phyloP scores from a whole-genome alignment of 2,888 invertebrate species.

The Deilephila porcellus region DNA sequence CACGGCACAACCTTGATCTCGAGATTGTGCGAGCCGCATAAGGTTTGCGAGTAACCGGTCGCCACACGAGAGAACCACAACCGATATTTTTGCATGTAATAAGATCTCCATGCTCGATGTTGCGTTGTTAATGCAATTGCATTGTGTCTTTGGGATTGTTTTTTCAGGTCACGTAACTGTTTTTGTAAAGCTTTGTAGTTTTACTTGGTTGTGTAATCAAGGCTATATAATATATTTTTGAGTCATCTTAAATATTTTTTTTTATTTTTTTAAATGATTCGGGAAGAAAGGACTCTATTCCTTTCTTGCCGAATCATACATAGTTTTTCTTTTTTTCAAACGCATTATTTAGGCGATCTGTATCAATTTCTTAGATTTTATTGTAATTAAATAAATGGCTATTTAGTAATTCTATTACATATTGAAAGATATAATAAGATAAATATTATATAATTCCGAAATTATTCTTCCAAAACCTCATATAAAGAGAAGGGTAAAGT shows the following conservation, averaged over 20 bases:
- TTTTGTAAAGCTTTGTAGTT: neutral
- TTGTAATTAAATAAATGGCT: neutral
- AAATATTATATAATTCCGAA: neutral
- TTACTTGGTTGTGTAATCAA: no score
- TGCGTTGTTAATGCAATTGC: constrained; percentile 56
- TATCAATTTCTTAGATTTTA: neutral
- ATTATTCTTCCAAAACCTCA: neutral
- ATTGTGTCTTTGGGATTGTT: constrained; percentile 40
- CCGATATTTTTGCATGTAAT: constrained; percentile 72
- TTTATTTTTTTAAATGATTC: neutral
- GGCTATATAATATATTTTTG: neutral
- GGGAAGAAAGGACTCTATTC: no score
- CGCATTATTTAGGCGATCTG: no score
- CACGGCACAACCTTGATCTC: constrained; percentile 55
- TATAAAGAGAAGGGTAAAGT: neutral
- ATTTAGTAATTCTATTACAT: no score
- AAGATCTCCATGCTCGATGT: constrained; percentile 56
- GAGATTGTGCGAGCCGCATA: constrained; percentile 52
- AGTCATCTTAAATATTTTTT: neutral
- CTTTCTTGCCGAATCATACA: no score
- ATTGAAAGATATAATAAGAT: neutral
- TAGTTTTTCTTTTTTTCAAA: no score
- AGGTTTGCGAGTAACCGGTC: constrained; percentile 38
- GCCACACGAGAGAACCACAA: constrained; percentile 53
- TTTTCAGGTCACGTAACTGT: constrained; percentile 20